These are phyloP conservation scores for Conus betulinus DNA, from an alignment of 1,140 invertebrate genomes.

Conservation along the genomic window DNA sequence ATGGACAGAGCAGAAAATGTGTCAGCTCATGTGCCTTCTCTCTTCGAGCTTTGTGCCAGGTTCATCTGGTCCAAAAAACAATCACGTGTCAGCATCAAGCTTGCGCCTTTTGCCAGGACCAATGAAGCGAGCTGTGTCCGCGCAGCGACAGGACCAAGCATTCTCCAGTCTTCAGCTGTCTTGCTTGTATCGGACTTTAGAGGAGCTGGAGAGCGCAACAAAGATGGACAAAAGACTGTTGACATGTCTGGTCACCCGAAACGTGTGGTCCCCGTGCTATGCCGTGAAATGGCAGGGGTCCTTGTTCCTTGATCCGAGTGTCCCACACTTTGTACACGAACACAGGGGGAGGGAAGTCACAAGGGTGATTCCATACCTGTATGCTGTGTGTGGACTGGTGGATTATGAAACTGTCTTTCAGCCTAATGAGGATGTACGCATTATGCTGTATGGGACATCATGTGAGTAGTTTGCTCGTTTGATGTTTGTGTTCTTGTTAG, in stretches of 20 bases:
- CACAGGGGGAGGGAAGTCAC: background rate
- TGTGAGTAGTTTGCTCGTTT: background rate
- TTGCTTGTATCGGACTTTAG: background rate
- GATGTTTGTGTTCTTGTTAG: too few species aligned
- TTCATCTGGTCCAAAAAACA: slow-evolving; percentile 7
- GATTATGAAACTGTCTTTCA: background rate
- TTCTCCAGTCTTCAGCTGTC: slow-evolving; percentile 22
- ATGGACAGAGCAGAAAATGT: background rate
- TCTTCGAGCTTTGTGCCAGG: slow-evolving; percentile 11
- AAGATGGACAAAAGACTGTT: background rate
- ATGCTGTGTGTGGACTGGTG: background rate
- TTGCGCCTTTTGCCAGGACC: background rate
- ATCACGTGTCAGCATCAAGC: background rate
- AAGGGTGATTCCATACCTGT: background rate
- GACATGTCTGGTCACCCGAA: background rate
- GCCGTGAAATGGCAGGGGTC: background rate
- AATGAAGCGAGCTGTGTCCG: background rate
- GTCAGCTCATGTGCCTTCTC: background rate
- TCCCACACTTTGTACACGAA: background rate
- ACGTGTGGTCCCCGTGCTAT: background rate
- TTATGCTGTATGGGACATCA: background rate
- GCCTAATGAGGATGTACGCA: background rate
- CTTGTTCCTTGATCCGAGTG: background rate
- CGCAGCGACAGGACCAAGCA: background rate
- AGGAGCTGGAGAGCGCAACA: background rate